Percentiles rank a stretch among this genome's conserved stretches.
Conservation (phyloP, 2,113 vertebrate genomes). For the Oryzias celebensis region DNA sequence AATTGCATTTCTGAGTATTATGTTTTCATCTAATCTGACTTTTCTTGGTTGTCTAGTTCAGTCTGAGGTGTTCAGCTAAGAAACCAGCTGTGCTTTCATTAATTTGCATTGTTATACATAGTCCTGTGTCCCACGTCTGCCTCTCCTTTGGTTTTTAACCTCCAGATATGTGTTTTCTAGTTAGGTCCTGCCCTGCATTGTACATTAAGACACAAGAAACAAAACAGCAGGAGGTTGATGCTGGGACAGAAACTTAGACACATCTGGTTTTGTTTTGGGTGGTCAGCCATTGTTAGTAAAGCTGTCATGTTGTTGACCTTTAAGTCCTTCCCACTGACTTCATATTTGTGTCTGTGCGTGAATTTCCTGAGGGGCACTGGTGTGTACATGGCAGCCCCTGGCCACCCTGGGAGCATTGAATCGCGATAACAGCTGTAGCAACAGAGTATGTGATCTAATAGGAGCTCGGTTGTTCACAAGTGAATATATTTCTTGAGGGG, state of each 20-base stretch:
- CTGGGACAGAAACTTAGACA: constrained; percentile 17
- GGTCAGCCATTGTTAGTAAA: constrained; percentile 8
- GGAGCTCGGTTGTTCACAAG: constrained; percentile 66
- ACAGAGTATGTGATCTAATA: constrained; percentile 67
- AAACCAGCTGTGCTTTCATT: too few species aligned
- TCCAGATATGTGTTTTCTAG: too few species aligned
- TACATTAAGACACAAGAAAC: constrained; percentile 9
- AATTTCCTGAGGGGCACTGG: constrained; percentile 35
- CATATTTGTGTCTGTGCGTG: constrained; percentile 18
- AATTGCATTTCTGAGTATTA: too few species aligned
- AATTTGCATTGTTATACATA: too few species aligned
- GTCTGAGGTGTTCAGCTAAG: too few species aligned
- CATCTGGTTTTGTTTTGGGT: constrained; percentile 20
- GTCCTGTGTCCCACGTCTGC: too few species aligned
- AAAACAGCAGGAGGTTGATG: constrained; percentile 12
- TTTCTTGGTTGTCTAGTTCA: too few species aligned
- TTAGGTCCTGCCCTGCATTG: too few species aligned
- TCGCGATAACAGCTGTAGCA: constrained; percentile 66
- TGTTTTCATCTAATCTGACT: too few species aligned
- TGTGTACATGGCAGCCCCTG: constrained; percentile 31
- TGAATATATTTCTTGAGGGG: constrained; percentile 79
- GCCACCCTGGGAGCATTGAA: constrained; percentile 57
- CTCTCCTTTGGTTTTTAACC: too few species aligned
- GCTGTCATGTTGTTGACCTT: not conserved
- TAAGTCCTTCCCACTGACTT: constrained; percentile 10